Evolutionary conservation across 2,113 vertebrate species (phyloP).

Genomic region (Callaeas wilsoni): DNA sequence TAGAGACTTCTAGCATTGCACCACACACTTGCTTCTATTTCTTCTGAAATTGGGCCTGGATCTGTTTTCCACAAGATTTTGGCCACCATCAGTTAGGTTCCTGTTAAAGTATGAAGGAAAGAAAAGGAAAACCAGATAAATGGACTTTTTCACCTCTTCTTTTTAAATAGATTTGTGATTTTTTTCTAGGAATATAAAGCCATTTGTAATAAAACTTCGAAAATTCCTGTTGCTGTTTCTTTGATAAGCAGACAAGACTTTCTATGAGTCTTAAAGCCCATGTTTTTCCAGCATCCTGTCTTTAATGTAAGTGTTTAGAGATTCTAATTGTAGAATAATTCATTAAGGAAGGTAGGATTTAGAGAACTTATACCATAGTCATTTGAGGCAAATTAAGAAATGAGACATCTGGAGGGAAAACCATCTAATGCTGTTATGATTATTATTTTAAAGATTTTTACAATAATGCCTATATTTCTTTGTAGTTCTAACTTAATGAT

Average conservation of each 20-base stretch:
- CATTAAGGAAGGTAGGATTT: neutral
- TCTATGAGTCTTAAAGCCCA: neutral
- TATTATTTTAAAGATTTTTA: neutral
- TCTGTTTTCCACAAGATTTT: neutral
- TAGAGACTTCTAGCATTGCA: neutral
- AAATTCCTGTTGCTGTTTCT: neutral
- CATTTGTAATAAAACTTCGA: neutral
- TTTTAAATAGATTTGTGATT: neutral
- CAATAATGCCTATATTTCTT: neutral
- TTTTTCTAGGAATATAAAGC: neutral
- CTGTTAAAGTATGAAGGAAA: neutral
- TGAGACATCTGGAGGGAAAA: neutral
- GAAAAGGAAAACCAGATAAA: neutral
- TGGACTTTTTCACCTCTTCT: rapidly evolving
- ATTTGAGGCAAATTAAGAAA: neutral
- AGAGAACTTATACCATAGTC: neutral
- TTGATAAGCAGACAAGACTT: neutral
- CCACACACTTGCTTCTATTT: neutral
- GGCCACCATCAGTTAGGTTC: neutral
- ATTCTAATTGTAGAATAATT: neutral
- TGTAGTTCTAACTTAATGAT: neutral
- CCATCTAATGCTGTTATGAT: neutral
- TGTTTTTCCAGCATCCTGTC: neutral
- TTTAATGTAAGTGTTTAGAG: neutral
- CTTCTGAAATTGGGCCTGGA: neutral